Evolutionary conservation across 2,113 vertebrate species (phyloP).

Genomic region (Reinhardtius hippoglossoides): DNA sequence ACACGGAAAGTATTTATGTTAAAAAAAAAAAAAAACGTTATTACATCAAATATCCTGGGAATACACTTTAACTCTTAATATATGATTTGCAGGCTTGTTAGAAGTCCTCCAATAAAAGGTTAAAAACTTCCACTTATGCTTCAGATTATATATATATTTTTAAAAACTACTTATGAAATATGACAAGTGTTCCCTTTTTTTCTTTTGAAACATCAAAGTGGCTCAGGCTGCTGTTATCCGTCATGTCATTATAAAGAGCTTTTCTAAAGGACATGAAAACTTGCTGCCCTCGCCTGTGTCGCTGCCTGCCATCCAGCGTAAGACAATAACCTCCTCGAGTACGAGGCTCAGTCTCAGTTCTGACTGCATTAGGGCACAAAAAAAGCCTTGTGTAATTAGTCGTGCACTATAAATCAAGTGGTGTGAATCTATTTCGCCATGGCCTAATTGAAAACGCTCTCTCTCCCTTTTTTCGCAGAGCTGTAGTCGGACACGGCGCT

Average conservation of each 20-base stretch:
- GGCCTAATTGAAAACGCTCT: slow-evolving; percentile 97
- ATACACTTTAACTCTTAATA: slow-evolving; percentile 14
- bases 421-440: slow-evolving; percentile 89
- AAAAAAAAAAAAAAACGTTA: no score
- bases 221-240: slow-evolving; percentile 52
- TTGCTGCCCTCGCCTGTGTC: slow-evolving; percentile 48
- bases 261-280: slow-evolving; percentile 67
- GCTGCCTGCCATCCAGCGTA: slow-evolving; percentile 81
- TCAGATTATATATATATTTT: neutral
- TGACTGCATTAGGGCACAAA: slow-evolving; percentile 88
- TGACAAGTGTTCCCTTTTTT: slow-evolving; percentile 35
- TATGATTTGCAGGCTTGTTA: neutral
- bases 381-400: slow-evolving; percentile 92
- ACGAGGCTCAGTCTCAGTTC: slow-evolving; percentile 87
- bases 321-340: slow-evolving; percentile 90
- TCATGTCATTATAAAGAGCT: slow-evolving; percentile 59
- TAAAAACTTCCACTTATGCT: slow-evolving; percentile 26
- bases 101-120: neutral
- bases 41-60: neutral
- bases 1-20: slow-evolving; percentile 17
- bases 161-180: neutral
- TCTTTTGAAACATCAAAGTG: slow-evolving; percentile 50
- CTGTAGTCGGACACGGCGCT: slow-evolving; percentile 87
- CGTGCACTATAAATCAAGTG: slow-evolving; percentile 97
- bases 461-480: slow-evolving; percentile 58